phyloP scores from a whole-genome alignment of 2,113 vertebrate species.

The Hypanus sabinus region DNA sequence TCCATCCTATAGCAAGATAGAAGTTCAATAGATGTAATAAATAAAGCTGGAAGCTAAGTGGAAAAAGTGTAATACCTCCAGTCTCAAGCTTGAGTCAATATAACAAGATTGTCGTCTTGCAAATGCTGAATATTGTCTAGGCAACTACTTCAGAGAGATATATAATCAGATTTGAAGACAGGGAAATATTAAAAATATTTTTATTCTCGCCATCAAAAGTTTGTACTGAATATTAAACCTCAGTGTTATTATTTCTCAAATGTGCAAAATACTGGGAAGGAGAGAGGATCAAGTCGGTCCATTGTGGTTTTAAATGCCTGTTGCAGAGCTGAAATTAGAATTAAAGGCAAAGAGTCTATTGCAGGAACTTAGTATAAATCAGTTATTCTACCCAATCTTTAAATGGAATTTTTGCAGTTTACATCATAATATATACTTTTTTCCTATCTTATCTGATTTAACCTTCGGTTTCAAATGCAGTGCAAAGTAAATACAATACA shows the following conservation, averaged over 20 bases:
- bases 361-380: no score
- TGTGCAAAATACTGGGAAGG: background rate
- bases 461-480: no score
- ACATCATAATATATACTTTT: no score
- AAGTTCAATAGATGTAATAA: background rate
- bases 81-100: slow-evolving; percentile 6
- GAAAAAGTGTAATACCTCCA: slow-evolving; percentile 21
- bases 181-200: background rate
- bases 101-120: slow-evolving; percentile 2
- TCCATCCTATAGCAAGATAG: background rate
- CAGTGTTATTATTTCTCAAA: background rate
- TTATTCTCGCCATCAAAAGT: background rate
- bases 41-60: slow-evolving; percentile 15
- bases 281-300: background rate
- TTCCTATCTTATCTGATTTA: no score
- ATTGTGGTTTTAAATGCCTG: background rate
- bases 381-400: no score
- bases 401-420: no score
- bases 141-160: slow-evolving; percentile 16
- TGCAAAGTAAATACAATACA: no score
- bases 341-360: background rate
- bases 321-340: background rate
- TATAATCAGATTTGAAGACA: slow-evolving; percentile 32
- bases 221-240: background rate
- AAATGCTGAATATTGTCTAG: slow-evolving; percentile 33